phyloP scores from a whole-genome alignment of 2,797 vertebrate species.

The Dermochelys coriacea region DNA sequence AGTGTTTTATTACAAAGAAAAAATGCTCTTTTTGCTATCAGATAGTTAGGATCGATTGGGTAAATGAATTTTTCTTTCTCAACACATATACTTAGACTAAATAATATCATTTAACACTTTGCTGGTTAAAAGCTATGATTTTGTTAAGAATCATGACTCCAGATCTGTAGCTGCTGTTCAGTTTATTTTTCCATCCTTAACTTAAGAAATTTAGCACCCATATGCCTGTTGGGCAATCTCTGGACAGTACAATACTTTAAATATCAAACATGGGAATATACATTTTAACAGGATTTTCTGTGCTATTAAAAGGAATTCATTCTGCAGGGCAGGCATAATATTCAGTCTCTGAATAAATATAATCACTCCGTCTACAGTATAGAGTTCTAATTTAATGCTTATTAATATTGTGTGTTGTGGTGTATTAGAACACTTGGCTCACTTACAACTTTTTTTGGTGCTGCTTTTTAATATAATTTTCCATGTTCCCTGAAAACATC shows the following conservation, averaged over 20 bases:
- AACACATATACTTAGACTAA: background rate
- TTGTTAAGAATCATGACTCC: background rate
- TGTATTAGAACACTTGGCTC: background rate
- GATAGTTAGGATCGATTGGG: background rate
- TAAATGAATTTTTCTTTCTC: background rate
- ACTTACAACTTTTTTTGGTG: background rate
- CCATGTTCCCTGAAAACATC: background rate
- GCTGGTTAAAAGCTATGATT: background rate
- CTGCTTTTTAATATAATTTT: background rate
- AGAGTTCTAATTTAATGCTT: background rate
- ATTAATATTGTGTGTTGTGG: background rate
- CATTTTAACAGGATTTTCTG: accelerated
- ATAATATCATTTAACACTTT: background rate
- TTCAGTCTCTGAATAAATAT: background rate
- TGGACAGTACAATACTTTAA: background rate
- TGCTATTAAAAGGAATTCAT: background rate
- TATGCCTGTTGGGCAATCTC: background rate
- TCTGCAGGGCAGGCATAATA: background rate
- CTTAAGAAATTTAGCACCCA: background rate
- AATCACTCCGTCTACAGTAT: background rate
- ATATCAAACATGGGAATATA: background rate
- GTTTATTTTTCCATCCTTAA: background rate
- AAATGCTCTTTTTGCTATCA: background rate
- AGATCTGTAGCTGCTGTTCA: background rate
- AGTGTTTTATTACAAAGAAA: background rate